phyloP scores from a whole-genome alignment of 2,888 invertebrate species.

The Yponomeuta evonymella region DNA sequence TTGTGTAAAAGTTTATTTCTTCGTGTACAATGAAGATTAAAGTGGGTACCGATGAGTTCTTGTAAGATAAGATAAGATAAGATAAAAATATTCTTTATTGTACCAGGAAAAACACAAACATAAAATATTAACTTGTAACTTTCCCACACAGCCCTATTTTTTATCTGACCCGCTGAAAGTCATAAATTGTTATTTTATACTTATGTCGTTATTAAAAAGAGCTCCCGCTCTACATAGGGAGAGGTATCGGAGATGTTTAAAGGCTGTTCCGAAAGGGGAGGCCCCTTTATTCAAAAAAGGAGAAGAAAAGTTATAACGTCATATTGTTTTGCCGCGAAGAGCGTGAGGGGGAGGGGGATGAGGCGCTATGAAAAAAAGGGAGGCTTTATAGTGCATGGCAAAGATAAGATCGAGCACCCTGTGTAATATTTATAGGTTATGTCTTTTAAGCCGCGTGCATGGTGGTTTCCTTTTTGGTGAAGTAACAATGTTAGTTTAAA shows the following conservation, averaged over 20 bases:
- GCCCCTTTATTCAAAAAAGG: conserved; percentile 66
- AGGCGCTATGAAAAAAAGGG: conserved; percentile 29
- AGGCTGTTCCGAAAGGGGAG: conserved; percentile 58
- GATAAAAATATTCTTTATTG: too few relatives aligned
- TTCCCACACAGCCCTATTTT: background rate
- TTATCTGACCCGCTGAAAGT: background rate
- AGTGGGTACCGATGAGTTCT: too few relatives aligned
- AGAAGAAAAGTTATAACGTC: conserved; percentile 74
- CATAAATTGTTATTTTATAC: background rate
- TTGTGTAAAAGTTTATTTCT: too few relatives aligned
- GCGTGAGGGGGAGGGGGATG: conserved; percentile 34
- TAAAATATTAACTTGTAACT: too few relatives aligned
- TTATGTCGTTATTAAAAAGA: conserved; percentile 28
- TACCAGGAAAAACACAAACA: too few relatives aligned
- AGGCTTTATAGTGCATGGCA: conserved; percentile 62
- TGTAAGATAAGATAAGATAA: too few relatives aligned
- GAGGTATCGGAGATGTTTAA: conserved; percentile 52
- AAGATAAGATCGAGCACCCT: conserved; percentile 63
- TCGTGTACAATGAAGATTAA: too few relatives aligned
- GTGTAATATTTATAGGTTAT: conserved; percentile 31
- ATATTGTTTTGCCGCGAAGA: conserved; percentile 74
- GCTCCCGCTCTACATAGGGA: conserved; percentile 47
- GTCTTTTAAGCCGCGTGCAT: conserved; percentile 3
- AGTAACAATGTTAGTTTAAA: too few relatives aligned
- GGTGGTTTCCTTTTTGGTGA: conserved; percentile 30